These are phyloP conservation scores for Branchipolynoe longqiensis DNA, from an alignment of 2,888 invertebrate genomes.

Conservation along the genomic window DNA sequence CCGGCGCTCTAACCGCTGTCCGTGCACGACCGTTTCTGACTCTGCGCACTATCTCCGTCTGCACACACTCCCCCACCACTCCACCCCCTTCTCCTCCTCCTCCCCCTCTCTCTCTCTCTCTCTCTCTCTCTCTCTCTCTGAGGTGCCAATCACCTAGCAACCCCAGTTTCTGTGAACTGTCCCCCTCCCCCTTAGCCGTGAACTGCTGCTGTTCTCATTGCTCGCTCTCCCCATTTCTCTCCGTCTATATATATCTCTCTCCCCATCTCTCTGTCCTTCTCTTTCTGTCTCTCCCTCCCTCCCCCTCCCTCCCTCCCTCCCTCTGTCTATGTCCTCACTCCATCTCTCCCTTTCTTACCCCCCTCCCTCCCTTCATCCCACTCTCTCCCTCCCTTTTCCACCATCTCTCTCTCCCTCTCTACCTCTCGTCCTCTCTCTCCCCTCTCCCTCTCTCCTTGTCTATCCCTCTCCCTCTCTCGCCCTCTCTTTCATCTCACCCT, in stretches of 20 bases:
- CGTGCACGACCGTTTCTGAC: too few species aligned
- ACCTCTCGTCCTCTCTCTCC: too few species aligned
- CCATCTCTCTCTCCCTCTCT: background rate
- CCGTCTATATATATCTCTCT: background rate
- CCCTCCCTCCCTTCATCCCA: background rate
- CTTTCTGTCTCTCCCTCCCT: background rate
- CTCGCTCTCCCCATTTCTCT: background rate
- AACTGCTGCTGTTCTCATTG: too few species aligned
- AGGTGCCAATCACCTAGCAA: too few species aligned
- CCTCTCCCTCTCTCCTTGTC: background rate
- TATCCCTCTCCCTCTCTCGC: background rate
- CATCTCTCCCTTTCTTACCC: slow-evolving; percentile 2
- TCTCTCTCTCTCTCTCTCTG: too few species aligned
- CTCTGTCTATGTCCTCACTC: background rate
- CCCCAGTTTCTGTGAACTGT: too few species aligned
- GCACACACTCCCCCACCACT: too few species aligned
- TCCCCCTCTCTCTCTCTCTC: too few species aligned
- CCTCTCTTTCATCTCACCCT: background rate
- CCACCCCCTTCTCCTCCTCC: too few species aligned
- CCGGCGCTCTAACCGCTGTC: too few species aligned
- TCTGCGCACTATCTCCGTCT: too few species aligned
- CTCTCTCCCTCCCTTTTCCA: background rate
- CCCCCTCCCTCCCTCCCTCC: background rate
- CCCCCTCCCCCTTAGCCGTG: too few species aligned
- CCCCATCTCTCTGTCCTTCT: background rate